Percentiles rank a stretch among this genome's conserved stretches.
phyloP scores from a whole-genome alignment of 92 coral and sea anemone genomes.

The Heteractis magnifica region DNA sequence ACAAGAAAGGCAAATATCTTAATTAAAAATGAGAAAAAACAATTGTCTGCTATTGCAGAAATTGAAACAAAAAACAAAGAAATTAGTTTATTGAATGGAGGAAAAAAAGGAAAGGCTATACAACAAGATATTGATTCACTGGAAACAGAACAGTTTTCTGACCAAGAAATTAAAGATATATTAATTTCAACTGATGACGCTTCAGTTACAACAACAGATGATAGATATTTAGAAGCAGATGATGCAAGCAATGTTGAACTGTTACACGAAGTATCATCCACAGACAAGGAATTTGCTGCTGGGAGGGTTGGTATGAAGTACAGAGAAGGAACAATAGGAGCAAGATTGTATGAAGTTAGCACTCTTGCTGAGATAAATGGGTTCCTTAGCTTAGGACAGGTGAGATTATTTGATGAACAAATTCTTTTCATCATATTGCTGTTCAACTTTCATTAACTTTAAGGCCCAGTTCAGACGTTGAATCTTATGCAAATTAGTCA shows the following conservation, averaged over 20 bases:
- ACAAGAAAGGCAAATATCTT: neutral
- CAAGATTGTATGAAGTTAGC: slow-evolving; percentile 66
- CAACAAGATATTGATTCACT: neutral
- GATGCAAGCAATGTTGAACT: neutral
- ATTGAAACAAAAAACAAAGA: neutral
- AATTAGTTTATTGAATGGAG: neutral
- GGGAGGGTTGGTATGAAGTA: slow-evolving; percentile 43
- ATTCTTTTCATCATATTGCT: neutral
- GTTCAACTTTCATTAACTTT: neutral
- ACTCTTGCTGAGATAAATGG: slow-evolving; percentile 97
- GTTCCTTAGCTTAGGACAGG: slow-evolving; percentile 83
- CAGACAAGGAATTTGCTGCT: slow-evolving; percentile 32
- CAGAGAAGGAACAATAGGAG: slow-evolving; percentile 81
- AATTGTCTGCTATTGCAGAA: neutral
- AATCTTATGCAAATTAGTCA: neutral
- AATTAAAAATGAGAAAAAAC: neutral
- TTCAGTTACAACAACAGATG: neutral
- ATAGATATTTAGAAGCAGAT: slow-evolving; percentile 11
- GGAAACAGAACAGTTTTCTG: neutral
- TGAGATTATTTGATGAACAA: slow-evolving; percentile 5
- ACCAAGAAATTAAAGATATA: neutral
- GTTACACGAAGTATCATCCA: neutral
- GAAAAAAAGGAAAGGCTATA: neutral
- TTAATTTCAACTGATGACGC: neutral
- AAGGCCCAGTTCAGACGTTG: neutral